These are phyloP conservation scores for Agrotis segetum DNA, from an alignment of 2,888 invertebrate species.

Conservation along the genomic window DNA sequence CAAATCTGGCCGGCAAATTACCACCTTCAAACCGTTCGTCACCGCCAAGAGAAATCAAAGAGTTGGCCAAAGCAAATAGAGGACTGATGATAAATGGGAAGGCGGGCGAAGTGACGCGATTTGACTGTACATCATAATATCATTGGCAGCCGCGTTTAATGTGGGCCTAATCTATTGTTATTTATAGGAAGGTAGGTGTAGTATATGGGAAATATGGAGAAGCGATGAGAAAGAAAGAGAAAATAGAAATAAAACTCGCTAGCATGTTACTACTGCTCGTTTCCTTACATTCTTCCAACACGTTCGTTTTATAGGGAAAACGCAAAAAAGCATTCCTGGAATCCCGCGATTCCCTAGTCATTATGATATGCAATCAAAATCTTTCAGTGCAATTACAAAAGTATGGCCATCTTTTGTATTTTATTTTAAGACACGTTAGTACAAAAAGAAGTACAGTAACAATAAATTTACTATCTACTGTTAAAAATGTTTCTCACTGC, in stretches of 20 bases:
- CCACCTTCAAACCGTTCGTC: slow-evolving; percentile 36
- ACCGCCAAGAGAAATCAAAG: slow-evolving; percentile 58
- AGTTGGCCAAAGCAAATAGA: slow-evolving; percentile 61
- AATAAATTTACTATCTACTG: too few species aligned
- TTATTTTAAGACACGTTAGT: too few species aligned
- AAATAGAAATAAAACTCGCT: not conserved
- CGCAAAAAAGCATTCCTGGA: too few species aligned
- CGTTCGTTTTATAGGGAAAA: too few species aligned
- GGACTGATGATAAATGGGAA: slow-evolving; percentile 53
- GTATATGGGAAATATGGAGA: slow-evolving; percentile 45
- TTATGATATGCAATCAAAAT: too few species aligned
- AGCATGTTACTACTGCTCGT: too few species aligned
- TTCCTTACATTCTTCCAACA: too few species aligned
- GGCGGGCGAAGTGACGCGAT: slow-evolving; percentile 52
- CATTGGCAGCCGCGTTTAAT: slow-evolving; percentile 75
- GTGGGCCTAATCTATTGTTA: slow-evolving; percentile 76
- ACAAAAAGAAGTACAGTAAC: too few species aligned
- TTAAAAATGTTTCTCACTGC: too few species aligned
- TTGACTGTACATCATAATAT: slow-evolving; percentile 70
- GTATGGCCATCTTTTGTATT: too few species aligned
- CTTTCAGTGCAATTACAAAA: too few species aligned
- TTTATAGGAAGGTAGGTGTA: slow-evolving; percentile 66
- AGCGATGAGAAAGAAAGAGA: not conserved
- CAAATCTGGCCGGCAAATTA: slow-evolving; percentile 48
- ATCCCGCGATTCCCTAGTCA: too few species aligned